phyloP scores from a whole-genome alignment of 1,140 invertebrate species.

The Platorchestia sp. region DNA sequence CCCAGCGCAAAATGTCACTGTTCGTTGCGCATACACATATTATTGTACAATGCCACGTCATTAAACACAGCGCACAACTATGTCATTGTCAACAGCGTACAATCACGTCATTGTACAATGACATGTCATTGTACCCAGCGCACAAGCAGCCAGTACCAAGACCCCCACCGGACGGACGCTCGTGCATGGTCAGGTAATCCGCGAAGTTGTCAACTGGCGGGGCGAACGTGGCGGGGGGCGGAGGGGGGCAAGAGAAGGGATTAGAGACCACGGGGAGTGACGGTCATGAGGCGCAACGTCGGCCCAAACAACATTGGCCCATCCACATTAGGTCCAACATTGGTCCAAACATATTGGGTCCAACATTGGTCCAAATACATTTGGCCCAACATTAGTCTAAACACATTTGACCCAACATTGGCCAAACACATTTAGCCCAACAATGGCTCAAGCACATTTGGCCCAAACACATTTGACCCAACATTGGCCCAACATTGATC shows the following conservation, averaged over 20 bases:
- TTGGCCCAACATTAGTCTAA: background rate
- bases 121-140: no score
- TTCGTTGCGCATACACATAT: background rate
- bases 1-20: background rate
- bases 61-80: background rate
- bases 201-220: conserved; percentile 50
- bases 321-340: background rate
- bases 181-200: conserved; percentile 1
- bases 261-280: background rate
- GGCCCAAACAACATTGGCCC: no score
- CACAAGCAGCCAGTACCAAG: no score
- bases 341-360: background rate
- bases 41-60: no score
- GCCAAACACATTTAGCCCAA: background rate
- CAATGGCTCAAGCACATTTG: no score
- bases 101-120: no score
- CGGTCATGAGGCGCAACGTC: background rate
- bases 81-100: background rate
- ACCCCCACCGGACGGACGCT: background rate
- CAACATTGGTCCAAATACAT: background rate
- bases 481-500: no score
- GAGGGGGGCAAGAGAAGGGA: conserved; percentile 13
- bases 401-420: background rate
- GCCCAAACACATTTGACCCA: background rate
- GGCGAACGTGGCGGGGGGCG: conserved; percentile 31